Evolutionary conservation across 2,797 vertebrate genomes (phyloP).

Genomic region (Gila robusta): DNA sequence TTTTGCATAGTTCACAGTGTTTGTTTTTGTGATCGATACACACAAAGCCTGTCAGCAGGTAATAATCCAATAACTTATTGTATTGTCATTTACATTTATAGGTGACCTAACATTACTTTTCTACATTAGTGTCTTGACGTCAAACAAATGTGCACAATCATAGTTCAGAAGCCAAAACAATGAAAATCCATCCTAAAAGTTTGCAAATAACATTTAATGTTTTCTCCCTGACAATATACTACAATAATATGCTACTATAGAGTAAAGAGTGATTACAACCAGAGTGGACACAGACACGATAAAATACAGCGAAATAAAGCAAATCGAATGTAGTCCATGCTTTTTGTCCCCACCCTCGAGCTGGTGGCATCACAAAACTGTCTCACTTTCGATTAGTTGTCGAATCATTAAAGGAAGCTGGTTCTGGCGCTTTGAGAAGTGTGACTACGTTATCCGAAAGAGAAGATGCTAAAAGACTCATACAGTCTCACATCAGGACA

Average conservation of each 20-base stretch:
- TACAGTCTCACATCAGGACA: not conserved
- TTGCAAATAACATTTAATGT: not conserved
- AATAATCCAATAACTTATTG: slow-evolving; percentile 3
- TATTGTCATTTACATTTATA: not conserved
- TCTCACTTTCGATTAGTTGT: not conserved
- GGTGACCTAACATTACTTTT: not conserved
- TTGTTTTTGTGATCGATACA: slow-evolving; percentile 13
- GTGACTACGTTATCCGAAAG: not conserved
- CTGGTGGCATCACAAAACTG: not conserved
- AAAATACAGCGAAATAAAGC: slow-evolving; percentile 3
- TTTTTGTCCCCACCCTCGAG: not conserved
- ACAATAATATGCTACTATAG: slow-evolving; percentile 10
- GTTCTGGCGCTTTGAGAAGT: not conserved
- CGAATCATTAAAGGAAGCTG: not conserved
- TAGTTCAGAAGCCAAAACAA: not conserved
- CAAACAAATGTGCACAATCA: slow-evolving; percentile 14
- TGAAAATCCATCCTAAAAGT: not conserved
- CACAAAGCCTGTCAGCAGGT: not conserved
- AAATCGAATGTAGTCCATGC: not conserved
- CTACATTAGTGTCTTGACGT: not conserved
- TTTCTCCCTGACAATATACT: not conserved
- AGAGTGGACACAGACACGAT: not conserved
- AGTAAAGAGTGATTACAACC: not conserved
- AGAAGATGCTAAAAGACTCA: not conserved
- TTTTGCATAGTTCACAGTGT: slow-evolving; percentile 43